Percentiles rank a stretch among this genome's conserved stretches.
phyloP scores from a whole-genome alignment of 2,113 vertebrate species.

The Callipepla squamata region DNA sequence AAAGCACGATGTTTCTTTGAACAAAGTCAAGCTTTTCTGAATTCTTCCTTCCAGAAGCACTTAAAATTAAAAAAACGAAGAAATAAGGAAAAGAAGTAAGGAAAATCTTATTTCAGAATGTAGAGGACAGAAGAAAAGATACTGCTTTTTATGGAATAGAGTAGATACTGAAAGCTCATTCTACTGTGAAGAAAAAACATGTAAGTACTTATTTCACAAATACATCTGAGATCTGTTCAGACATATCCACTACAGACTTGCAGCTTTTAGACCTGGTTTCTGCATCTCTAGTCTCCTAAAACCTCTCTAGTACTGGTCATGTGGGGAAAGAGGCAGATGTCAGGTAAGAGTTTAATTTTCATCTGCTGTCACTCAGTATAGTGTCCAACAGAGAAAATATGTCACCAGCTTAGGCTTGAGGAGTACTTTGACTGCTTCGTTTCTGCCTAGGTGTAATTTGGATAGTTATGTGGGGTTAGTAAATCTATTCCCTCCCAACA shows the following conservation, averaged over 20 bases:
- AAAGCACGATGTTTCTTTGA: background rate
- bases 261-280: background rate
- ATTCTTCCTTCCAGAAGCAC: background rate
- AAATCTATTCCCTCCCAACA: background rate
- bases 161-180: background rate
- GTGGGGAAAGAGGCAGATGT: background rate
- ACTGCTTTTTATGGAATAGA: background rate
- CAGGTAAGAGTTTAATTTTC: background rate
- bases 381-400: background rate
- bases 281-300: background rate
- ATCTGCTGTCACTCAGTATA: background rate
- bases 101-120: background rate
- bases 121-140: background rate
- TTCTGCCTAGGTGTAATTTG: background rate
- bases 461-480: background rate
- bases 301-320: background rate
- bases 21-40: background rate
- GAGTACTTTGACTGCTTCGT: background rate
- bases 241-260: accelerated
- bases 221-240: background rate
- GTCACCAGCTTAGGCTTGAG: background rate
- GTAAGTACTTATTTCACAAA: background rate
- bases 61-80: background rate
- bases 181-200: background rate
- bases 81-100: background rate